Evolutionary conservation across 2,113 vertebrate genomes (phyloP), one percentile per base, ranked within the genome.

Genomic region (Damaliscus lunatus): DNA sequence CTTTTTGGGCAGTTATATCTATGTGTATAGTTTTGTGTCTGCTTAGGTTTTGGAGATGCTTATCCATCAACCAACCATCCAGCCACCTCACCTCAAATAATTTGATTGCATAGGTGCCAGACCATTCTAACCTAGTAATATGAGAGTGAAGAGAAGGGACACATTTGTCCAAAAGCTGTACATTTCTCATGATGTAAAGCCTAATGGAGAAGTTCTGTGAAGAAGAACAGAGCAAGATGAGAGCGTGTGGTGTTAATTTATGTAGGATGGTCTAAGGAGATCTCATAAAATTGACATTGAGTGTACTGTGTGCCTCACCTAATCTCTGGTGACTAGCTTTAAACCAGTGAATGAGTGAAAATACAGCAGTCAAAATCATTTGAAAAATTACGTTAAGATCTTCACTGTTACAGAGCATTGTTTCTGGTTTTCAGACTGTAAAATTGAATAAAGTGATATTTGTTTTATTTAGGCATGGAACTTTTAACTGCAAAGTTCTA

Each of bases 361-460:
- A 88, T 43, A 50, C 9, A 91, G 17, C 59, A 96, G 27, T 50
- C 59, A 71, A 57, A 90, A 40, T 78, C 48, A 91, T 67, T 82
- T 91, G 40, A 87, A 92, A 93, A 40, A 40, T 25, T 40, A 6
- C 1, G 12, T 88, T 90, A 88, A 59, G 78, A 19, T 62, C 27
- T 62, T 86, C 29, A 89, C 43, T 71, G 78, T 67, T 90, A 84
- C 2, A 67, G 74, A 85, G 29, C 48, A 77, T 55, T 80, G 21
- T 94, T 98, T 95, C 83, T 92, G 33, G 12, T 88, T 97, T 88
- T 91, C 62, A 94, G 19, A 90, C 53, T 95, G 90, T 95, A 40
- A 77, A 86, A 29, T 59, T 31, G 31, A 78, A 17, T 93, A 74
- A 89, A 67, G 33, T 94, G 14, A 10, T 74, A 46, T 55, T 96